A percentile compares a stretch with the other conserved stretches of the same genome.
These are phyloP conservation scores for Neolamprologus kungweensis DNA, from an alignment of 2,113 vertebrate genomes.

Conservation along the genomic window DNA sequence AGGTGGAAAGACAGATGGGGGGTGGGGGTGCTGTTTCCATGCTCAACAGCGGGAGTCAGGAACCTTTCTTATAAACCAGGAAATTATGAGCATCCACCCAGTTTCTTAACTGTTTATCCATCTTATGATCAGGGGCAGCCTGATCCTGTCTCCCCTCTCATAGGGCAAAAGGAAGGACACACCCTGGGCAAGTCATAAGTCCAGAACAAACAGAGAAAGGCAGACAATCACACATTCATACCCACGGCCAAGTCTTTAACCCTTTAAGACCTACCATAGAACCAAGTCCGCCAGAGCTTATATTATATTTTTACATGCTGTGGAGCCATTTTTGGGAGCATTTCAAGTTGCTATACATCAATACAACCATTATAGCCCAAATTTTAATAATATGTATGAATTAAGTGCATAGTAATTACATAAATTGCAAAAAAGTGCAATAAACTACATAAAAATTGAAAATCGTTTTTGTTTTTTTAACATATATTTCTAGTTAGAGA, in stretches of 20 bases:
- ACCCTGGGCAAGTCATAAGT: not conserved
- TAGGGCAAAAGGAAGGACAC: not conserved
- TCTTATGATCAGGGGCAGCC: not conserved
- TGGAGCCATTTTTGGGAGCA: no score
- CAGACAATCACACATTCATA: not conserved
- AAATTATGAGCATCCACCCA: not conserved
- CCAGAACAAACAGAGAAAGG: not conserved
- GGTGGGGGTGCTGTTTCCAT: not conserved
- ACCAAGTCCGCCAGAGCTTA: no score
- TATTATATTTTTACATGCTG: no score
- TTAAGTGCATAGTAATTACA: no score
- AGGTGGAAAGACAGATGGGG: not conserved
- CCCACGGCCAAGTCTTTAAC: not conserved
- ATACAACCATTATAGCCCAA: accelerated
- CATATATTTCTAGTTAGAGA: no score
- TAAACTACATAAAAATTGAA: no score
- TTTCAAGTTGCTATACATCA: no score
- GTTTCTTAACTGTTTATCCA: not conserved
- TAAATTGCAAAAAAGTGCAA: no score
- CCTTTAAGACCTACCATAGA: no score
- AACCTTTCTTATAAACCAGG: not conserved
- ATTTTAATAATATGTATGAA: no score
- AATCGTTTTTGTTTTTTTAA: no score
- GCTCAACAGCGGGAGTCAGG: not conserved
- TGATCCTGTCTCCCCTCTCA: not conserved